Evolutionary conservation across 2,888 invertebrate genomes (phyloP), one percentile per base, ranked within the genome.

Genomic region (Eupithecia abbreviata): DNA sequence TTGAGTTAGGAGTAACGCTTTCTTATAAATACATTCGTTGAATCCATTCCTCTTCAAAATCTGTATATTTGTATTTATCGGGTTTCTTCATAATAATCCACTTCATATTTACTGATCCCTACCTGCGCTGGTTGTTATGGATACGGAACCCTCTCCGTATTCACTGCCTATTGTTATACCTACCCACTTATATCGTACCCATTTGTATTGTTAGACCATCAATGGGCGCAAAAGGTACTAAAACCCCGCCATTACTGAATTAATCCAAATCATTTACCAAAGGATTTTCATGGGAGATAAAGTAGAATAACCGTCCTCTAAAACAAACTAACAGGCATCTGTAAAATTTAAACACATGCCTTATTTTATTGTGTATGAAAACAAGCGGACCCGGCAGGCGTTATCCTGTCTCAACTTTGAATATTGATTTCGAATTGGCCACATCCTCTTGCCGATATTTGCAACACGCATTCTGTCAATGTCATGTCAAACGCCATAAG

Each of bases 111-210:
- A 30, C 12, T 30, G 62, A 62, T 4, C 30, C 18, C 18, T 58
- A 58, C 58, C 58, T 58, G 62, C 62, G 18, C 15, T 41, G 42
- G 41, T 66, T 66, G 66, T 66, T 62, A 62, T 62, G 62, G 62
- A 10, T 62, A 62, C 62, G 62, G 62, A 62, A 62, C 62, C 62
- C 62, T 62, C 30, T 30, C 18, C 1, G 18, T 18, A 5, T 30
- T 62, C 62, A 62, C 18, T 18, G 10, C 4, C 10, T 30, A 30
- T 30, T 58, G 4, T 58, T 62, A 12, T 30, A 30, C 62, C 62
- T 30, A 30, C 30, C 30, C 62, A 18, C 9, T 58, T 30, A 10
- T 30, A 58, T 4, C 10, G 30, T 62, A 12, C 18, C 62, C 62
- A 62, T 62, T 62, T 62, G 62, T 62, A 62, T 62, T 30, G 18